Conservation (phyloP, 2,888 invertebrate genomes). For the Tanypteryx hageni region DNA sequence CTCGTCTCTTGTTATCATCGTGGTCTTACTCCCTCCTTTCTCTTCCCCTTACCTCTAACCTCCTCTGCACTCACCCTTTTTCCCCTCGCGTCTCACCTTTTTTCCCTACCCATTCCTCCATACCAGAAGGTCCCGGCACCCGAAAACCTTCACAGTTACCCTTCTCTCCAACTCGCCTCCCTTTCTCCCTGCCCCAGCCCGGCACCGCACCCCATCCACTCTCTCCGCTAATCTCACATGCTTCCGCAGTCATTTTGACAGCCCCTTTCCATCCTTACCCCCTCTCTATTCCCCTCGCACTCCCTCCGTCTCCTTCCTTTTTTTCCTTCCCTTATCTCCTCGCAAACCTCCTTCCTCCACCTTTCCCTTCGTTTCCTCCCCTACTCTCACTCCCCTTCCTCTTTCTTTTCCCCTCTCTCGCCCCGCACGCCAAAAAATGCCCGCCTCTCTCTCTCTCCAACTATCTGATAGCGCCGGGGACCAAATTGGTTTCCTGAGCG, state of each 20-base stretch:
- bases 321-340: background rate
- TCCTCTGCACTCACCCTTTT: background rate
- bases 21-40: background rate
- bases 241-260: background rate
- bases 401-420: background rate
- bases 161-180: background rate
- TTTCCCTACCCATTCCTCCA: background rate
- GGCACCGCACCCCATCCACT: background rate
- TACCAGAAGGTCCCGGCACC: background rate
- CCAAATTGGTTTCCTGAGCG: conserved; percentile 51
- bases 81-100: too few relatives aligned
- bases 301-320: background rate
- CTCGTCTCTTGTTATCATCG: background rate
- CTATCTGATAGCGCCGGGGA: conserved; percentile 41
- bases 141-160: background rate
- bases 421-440: background rate
- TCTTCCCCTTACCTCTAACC: background rate
- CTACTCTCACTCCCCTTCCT: background rate
- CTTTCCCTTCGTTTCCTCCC: background rate
- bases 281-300: background rate
- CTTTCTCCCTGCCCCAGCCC: too few relatives aligned
- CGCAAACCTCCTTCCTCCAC: background rate
- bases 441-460: background rate
- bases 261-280: background rate
- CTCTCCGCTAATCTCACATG: background rate